phyloP scores from a whole-genome alignment of 2,888 invertebrate species.

The Pachycephus smyrnensis region DNA sequence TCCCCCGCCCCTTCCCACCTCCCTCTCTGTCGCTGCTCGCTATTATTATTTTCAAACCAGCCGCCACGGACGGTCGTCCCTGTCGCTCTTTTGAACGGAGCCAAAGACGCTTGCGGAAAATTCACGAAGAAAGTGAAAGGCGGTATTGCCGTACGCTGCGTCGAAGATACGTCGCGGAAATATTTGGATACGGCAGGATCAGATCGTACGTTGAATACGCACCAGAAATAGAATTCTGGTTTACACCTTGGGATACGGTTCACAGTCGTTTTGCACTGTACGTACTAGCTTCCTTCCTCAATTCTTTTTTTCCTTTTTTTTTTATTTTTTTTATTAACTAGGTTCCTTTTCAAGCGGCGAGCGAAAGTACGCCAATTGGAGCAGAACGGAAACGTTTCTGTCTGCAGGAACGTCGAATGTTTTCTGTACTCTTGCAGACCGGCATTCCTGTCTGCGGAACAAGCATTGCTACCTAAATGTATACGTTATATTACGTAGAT shows the following conservation, averaged over 20 bases:
- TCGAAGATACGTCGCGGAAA: neutral
- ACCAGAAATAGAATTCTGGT: neutral
- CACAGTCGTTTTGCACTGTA: neutral
- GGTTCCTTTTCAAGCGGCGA: constrained; percentile 27
- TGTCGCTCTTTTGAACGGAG: neutral
- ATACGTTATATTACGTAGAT: no score
- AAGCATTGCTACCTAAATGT: no score
- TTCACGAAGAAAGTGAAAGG: neutral
- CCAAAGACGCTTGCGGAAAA: neutral
- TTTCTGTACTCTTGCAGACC: neutral
- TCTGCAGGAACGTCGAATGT: constrained; percentile 12
- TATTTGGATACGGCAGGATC: neutral
- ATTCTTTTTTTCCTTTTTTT: neutral
- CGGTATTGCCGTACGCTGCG: neutral
- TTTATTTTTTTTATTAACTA: neutral
- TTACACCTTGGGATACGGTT: no score
- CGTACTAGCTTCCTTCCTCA: neutral
- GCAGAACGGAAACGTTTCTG: constrained; percentile 45
- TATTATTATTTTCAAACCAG: neutral
- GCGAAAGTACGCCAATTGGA: constrained; percentile 51
- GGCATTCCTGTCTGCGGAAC: no score
- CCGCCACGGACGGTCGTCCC: neutral
- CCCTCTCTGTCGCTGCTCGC: neutral
- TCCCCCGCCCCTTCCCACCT: no score
- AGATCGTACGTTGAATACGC: no score